Base-by-base conservation (phyloP, 1,140 invertebrate genomes). In the Drosophila pseudoananassae region DNA sequence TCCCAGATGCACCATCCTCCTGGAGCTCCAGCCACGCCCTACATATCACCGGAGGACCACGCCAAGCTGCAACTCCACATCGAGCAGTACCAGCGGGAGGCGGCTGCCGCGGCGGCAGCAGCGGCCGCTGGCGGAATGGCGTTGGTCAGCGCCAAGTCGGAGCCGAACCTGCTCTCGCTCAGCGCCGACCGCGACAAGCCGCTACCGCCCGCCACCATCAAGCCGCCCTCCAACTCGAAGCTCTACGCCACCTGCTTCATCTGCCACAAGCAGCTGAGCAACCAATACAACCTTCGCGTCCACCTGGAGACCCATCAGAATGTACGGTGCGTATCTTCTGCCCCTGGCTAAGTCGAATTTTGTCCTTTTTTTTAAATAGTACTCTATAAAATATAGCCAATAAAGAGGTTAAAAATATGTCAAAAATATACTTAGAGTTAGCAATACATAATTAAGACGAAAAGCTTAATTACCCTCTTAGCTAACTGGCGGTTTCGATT, bases 241-340 rank as follows among this genome's bases (percentile, higher is more conserved):
- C 73, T 92, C 4, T 93, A 90, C 84, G 94, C 94, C n/a, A 95
- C 95, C n/a, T 97, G 97, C 92, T 94, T 95, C 58, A 94, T 97
- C 36, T 97, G 97, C 92, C 95, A 96, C 76, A 97, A 97, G 92
- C 96, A 97, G 61, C 93, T 97, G 31, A 97, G 96, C 92, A 97
- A 97, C 92, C 96, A 97, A 90, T 98, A 98, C 92, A 98, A 98
- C 92, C 92, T 97, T 77, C 93, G 96, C 46, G 96, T 98, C 68
- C 97, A 97, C 87, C 95, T 97, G 94, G 97, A 97, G 90, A 97
- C 96, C 12, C 96, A 97, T 89, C 96, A 96, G 80, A 96, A 97
- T 77, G 95, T 96, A 61, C 95, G 95, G 56, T 95, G 94, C 77
- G 76, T 70, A 57, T 36, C 12, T 27, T 6, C 25, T 27, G 25